Evolutionary conservation across 2,888 invertebrate genomes (phyloP).

Genomic region (Agrypnus murinus): DNA sequence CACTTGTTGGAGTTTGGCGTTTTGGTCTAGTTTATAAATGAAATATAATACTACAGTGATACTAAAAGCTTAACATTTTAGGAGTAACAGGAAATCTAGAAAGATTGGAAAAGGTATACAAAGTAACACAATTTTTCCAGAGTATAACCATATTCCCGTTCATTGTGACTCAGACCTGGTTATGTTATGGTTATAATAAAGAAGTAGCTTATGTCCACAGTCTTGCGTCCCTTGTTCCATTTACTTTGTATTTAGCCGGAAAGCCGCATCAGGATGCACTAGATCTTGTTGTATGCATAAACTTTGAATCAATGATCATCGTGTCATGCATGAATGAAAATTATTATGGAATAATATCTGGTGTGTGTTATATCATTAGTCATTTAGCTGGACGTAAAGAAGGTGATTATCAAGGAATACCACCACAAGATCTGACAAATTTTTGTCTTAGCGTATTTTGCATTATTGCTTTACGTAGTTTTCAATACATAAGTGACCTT

Average conservation of each 20-base stretch:
- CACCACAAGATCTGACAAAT: slow-evolving; percentile 40
- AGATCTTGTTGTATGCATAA: slow-evolving; percentile 11
- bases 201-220: slow-evolving; percentile 28
- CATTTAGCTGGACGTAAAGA: not conserved
- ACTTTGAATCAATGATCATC: slow-evolving; percentile 28
- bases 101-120: slow-evolving; percentile 4
- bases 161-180: slow-evolving; percentile 33
- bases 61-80: slow-evolving; percentile 7
- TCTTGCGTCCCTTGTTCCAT: slow-evolving; percentile 25
- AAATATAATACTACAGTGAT: not conserved
- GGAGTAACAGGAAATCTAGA: slow-evolving; percentile 35
- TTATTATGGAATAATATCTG: slow-evolving; percentile 38
- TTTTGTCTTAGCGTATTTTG: slow-evolving; percentile 43
- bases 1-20: slow-evolving; percentile 34
- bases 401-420: slow-evolving; percentile 34
- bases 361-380: slow-evolving; percentile 9
- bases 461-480: slow-evolving; percentile 32
- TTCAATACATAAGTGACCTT: not conserved
- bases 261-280: not conserved
- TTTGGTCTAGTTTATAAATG: slow-evolving; percentile 39
- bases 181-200: slow-evolving; percentile 16
- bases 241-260: slow-evolving; percentile 24
- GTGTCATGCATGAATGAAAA: slow-evolving; percentile 34
- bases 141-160: slow-evolving; percentile 25
- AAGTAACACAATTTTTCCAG: slow-evolving; percentile 13